Percentiles rank a stretch among this genome's conserved stretches.
These are phyloP conservation scores for Meteorus colon DNA, from an alignment of 2,888 invertebrate species.

Conservation along the genomic window DNA sequence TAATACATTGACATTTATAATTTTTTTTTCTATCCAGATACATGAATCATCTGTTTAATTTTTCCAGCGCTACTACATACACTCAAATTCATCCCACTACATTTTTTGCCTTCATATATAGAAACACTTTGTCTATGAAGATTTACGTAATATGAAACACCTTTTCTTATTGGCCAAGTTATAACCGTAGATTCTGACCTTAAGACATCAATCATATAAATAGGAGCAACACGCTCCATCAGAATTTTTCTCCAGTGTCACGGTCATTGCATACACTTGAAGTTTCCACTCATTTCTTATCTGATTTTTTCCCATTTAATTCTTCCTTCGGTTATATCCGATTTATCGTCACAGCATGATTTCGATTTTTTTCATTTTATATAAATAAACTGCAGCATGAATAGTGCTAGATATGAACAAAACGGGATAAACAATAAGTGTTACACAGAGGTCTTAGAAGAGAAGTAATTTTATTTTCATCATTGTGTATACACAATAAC, in stretches of 20 bases:
- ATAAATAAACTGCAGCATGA: no score
- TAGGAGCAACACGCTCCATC: background rate
- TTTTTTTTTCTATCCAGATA: no score
- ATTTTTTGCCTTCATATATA: background rate
- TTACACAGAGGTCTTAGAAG: no score
- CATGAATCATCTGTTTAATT: no score
- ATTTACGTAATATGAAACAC: background rate
- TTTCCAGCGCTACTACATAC: background rate
- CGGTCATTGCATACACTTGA: background rate
- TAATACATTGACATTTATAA: no score
- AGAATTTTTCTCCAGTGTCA: conserved; percentile 14
- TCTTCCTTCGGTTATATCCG: background rate
- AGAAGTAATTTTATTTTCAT: background rate
- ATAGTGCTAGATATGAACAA: no score
- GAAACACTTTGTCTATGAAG: background rate
- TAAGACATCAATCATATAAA: background rate
- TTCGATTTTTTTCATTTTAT: background rate
- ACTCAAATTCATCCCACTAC: background rate
- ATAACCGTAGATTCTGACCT: background rate
- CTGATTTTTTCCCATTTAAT: background rate
- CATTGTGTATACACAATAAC: background rate
- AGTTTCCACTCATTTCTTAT: background rate
- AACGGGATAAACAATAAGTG: no score
- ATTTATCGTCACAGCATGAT: background rate
- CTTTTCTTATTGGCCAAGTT: conserved; percentile 12